Conservation (phyloP, 2,113 vertebrate genomes). For the Seriola aureovittata region DNA sequence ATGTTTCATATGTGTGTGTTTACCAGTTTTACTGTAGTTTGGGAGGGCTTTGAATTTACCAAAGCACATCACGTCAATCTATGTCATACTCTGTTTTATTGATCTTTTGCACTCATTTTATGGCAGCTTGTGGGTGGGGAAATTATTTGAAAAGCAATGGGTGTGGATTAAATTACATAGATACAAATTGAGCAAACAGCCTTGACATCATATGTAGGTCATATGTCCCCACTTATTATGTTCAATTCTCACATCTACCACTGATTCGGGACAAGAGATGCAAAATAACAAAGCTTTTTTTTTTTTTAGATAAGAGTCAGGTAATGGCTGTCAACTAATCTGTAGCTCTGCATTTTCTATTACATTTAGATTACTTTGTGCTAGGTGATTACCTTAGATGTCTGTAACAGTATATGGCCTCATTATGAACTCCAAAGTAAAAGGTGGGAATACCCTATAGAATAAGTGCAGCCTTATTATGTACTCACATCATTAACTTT, state of each 20-base stretch:
- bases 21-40: conserved; percentile 80
- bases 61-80: conserved; percentile 83
- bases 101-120: conserved; percentile 66
- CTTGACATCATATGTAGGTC: conserved; percentile 77
- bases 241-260: conserved; percentile 32
- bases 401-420: conserved; percentile 51
- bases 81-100: conserved; percentile 72
- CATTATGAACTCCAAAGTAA: conserved; percentile 69
- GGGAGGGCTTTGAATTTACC: conserved; percentile 77
- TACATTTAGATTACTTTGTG: conserved; percentile 40
- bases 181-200: conserved; percentile 66
- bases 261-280: conserved; percentile 41
- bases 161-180: conserved; percentile 60
- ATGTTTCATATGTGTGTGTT: conserved; percentile 82
- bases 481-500: conserved; percentile 76
- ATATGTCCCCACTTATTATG: conserved; percentile 63
- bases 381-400: conserved; percentile 54
- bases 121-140: conserved; percentile 75
- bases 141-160: conserved; percentile 63
- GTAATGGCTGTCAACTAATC: conserved; percentile 33
- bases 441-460: conserved; percentile 62
- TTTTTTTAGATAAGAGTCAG: conserved; percentile 4
- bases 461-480: conserved; percentile 67
- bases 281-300: conserved; percentile 27
- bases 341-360: conserved; percentile 35